Evolutionary conservation across 1,140 invertebrate genomes (phyloP), one percentile per base, ranked within the genome.

Genomic region (Penaeus chinensis): DNA sequence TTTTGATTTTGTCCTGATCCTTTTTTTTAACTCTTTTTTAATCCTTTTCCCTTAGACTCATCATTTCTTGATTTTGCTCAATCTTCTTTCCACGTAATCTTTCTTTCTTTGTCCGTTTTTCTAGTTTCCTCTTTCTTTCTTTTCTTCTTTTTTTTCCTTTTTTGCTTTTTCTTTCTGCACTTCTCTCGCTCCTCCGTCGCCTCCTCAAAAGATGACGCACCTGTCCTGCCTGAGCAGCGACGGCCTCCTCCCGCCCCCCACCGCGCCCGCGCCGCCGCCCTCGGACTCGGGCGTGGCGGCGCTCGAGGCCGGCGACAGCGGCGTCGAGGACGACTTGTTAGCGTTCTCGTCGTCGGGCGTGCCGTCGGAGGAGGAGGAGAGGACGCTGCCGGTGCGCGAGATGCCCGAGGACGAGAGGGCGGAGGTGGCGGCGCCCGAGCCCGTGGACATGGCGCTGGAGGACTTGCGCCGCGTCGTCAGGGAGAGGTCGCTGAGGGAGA

Each of bases 401-500:
- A 84, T 54, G 37, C 81, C 62, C 24, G 87, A 88, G 0, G 77
- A 69, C 13, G 84, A 79, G 54, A 54, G 54, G 3, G 79, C 74
- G 66, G 66, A n/a, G 18, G 82, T 20, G 1, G 86, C 83, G 69
- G 54, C 81, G 19, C 80, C 80, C 1, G 86, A 88, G 11, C 24
- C 81, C 54, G 80, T 77, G 10, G 79, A 82, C 22, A 88, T 47
- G 37, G 86, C 86, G 27, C 69, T 80, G 27, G 80, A 83, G 4
- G 87, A 88, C 87, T 88, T 88, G 13, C 87, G 71, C 18, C 87
- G 87, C 1, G 82, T 60, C 3, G 81, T 83, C 27, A 88, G 65
- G 61, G 87, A 88, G 0, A 88, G 87, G 82, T 88, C 87, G 22
- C 81, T 88, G 2, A 88, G 81, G n/a, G 87, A 88, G 7, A 83